Base-by-base conservation (phyloP, 1,140 invertebrate genomes). In the Ceratosolen solmsi region DNA sequence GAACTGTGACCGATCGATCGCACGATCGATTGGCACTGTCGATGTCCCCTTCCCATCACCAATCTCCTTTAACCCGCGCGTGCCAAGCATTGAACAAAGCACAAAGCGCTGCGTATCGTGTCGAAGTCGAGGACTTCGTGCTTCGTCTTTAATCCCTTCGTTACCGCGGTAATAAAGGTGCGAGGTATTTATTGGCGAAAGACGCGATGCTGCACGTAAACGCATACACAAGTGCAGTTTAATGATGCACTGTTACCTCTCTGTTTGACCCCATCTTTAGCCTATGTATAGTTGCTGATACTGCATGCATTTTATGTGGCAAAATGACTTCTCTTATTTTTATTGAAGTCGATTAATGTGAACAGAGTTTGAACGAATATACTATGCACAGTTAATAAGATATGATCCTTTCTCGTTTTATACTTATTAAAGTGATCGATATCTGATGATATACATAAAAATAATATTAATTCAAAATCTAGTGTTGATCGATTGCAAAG, bases 101-200 rank as follows among this genome's bases (percentile, higher is more conserved):
- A 68, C 49, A 46, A 13, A 49, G 41, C 20, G 20, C 63, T 68
- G 46, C 77, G 74, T 63, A 25, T 76, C 74, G 56, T 46, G 74
- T n/a, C 63, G 4, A 20, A 65, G 38, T 51, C 41, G 65, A 49
- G 33, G 30, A 68, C 60, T 78, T 78, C 63, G 75, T 78, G 78
- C 68, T 30, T 46, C 54, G 38, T 70, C 54, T 65, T 49, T 80
- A 74, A 70, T 81, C 58, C 65, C 80, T 82, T 82, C 80, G 80
- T 82, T 82, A 82, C 73, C 73, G 51, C 80, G 65, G 63, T 82
- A 84, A 87, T 85, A 86, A 88, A 85, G 82, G 85, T 88, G 86
- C 84, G 83, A 87, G 82, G 86, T 86, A 87, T 89, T 89, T 88
- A 87, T 87, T 86, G 86, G 82, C 78, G 83, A 85, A 85, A 86